Evolutionary conservation across 2,797 vertebrate genomes (phyloP).

Genomic region (Otolemur crassicaudatus): DNA sequence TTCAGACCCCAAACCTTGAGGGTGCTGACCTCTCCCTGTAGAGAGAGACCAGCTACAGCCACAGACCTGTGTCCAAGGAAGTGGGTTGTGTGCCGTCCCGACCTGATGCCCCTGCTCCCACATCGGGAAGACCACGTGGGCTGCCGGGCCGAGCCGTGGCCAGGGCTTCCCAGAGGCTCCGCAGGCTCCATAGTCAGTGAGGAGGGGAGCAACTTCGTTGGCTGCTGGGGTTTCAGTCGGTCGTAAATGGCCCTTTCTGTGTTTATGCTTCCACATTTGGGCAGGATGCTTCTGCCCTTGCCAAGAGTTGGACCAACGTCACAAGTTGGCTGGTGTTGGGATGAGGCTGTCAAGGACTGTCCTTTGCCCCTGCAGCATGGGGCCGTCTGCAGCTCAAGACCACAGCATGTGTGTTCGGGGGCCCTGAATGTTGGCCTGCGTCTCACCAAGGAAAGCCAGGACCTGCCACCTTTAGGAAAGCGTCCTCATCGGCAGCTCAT

Average conservation of each 20-base stretch:
- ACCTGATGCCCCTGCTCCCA: too few species aligned
- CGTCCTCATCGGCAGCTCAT: neutral
- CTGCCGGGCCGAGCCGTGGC: too few species aligned
- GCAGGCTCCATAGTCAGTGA: too few species aligned
- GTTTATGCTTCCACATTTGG: neutral
- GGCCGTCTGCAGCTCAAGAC: neutral
- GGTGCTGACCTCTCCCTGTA: neutral
- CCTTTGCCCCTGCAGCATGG: too few species aligned
- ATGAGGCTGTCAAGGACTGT: neutral
- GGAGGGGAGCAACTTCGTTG: neutral
- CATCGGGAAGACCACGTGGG: too few species aligned
- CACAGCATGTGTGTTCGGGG: neutral
- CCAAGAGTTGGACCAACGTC: neutral
- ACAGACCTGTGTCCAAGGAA: neutral
- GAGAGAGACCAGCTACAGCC: neutral
- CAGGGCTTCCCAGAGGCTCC: too few species aligned
- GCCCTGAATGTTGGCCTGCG: too few species aligned
- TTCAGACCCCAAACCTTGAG: too few species aligned
- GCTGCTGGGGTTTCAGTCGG: rapidly evolving
- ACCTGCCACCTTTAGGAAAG: neutral
- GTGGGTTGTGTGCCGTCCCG: rapidly evolving
- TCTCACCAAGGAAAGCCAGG: neutral
- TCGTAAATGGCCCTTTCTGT: neutral
- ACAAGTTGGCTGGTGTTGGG: neutral
- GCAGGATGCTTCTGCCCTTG: too few species aligned